Percentiles rank a stretch among this genome's conserved stretches.
Conservation (phyloP, 1,140 invertebrate species). For the Hylaeus volcanicus region DNA sequence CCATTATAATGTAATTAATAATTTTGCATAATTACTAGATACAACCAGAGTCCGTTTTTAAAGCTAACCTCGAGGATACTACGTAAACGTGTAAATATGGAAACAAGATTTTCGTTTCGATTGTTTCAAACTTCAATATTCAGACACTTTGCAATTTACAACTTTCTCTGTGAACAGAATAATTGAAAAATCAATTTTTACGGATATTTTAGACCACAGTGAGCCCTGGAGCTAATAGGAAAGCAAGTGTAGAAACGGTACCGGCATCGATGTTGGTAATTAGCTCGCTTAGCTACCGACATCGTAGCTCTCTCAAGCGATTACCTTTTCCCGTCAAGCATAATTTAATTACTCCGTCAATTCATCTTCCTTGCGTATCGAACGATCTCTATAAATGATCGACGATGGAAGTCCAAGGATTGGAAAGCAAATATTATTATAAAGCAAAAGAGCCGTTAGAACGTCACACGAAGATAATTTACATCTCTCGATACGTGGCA, state of each 20-base stretch:
- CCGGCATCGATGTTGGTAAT: neutral
- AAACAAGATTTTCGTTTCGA: too few relatives aligned
- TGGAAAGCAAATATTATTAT: slow-evolving; percentile 5
- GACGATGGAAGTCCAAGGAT: neutral
- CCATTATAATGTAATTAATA: too few relatives aligned
- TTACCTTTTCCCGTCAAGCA: neutral
- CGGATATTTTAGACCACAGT: too few relatives aligned
- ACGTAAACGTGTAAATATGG: too few relatives aligned
- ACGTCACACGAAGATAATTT: neutral
- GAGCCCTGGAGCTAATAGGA: neutral
- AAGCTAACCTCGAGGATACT: too few relatives aligned
- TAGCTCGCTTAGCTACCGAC: neutral
- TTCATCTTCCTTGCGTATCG: slow-evolving; percentile 1
- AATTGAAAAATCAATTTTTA: too few relatives aligned
- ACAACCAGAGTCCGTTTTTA: too few relatives aligned
- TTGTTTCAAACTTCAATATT: too few relatives aligned
- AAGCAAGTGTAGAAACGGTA: neutral
- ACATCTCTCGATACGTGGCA: neutral
- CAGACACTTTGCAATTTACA: too few relatives aligned
- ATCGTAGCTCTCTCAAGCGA: neutral
- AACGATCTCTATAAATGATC: slow-evolving; percentile 7
- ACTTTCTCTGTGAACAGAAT: too few relatives aligned
- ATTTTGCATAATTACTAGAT: too few relatives aligned
- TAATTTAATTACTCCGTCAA: slow-evolving; percentile 27
- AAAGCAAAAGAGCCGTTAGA: too few relatives aligned